Base-by-base conservation (phyloP, 1,140 invertebrate species). In the Coboldia fuscipes region DNA sequence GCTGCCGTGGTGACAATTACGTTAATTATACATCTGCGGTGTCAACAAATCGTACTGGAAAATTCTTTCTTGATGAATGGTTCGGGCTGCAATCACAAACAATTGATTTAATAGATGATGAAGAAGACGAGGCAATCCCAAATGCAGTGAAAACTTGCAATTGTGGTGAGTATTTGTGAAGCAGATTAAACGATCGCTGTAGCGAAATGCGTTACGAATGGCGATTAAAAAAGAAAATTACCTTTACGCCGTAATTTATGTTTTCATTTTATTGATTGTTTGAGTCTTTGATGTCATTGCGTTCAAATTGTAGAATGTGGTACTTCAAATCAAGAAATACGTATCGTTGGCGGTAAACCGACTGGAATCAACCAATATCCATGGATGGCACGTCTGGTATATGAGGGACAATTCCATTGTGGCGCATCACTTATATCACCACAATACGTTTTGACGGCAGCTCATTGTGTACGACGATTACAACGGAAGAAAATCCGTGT, bases 341-440 rank as follows among this genome's bases (percentile, higher is more conserved):
- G 76, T 38, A 71, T 74, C 31, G 48, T 55, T 18, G 52, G 84
- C 28, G 83, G 83, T 13, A 61, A 66, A 39, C 73, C 79, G 12
- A 78, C 82, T 0, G 66, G 70, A 13, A 61, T 75, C 4, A 80
- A 86, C 52, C 68, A 75, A 42, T 88, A 85, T 50, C 85, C 85
- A 6, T 89, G 83, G 82, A 65, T 86, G 43, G 82, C 76, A 2
- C 61, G 81, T 34, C 60, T 83, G 9, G 48, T 82, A 1, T 86
- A 86, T 47, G 75, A 84, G 49, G 76, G 78, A 1, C 78, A 80
- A 50, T 85, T 85, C 57, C 82, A 88, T 46, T 89, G 82, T 43
- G 81, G 83, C n/a, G 80, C 72, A n/a, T 80, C 79, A 13, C 58
- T 88, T 4, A 57, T 88, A 18, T 81, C 76, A 27, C 70, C 74